Percentiles rank a stretch among this genome's conserved stretches.
Evolutionary conservation across 2,113 vertebrate species (phyloP).

Genomic region (Ceuthmochares aereus): DNA sequence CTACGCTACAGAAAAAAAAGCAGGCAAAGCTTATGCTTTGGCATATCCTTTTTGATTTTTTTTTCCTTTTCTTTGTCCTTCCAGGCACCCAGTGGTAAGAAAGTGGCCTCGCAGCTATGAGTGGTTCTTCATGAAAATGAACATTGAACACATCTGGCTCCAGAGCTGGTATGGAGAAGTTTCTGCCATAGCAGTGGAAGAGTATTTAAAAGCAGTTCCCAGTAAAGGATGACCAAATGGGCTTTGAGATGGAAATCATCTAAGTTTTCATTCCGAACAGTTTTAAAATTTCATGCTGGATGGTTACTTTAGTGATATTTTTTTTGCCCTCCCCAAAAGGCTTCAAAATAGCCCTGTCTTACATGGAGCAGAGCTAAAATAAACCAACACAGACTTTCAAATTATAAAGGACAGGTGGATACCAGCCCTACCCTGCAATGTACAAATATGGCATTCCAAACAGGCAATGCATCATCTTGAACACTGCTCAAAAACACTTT

Average conservation of each 20-base stretch:
- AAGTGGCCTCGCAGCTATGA: conserved; percentile 81
- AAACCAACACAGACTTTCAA: neutral
- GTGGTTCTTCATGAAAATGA: conserved; percentile 86
- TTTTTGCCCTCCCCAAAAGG: neutral
- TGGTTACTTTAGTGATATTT: neutral
- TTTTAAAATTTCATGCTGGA: neutral
- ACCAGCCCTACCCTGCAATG: conserved; percentile 17
- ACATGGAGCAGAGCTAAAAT: neutral
- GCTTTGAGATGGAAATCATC: neutral
- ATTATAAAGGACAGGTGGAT: conserved; percentile 41
- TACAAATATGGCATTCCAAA: conserved; percentile 2
- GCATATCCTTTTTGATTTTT: neutral
- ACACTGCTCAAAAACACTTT: conserved; percentile 19
- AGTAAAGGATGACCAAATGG: conserved; percentile 66
- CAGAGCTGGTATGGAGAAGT: conserved; percentile 80
- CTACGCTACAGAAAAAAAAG: neutral
- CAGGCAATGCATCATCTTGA: conserved; percentile 12
- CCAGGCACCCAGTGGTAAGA: conserved; percentile 79
- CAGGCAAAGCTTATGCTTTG: neutral
- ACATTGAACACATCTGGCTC: conserved; percentile 78
- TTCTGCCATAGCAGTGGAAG: conserved; percentile 70
- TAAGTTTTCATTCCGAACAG: neutral
- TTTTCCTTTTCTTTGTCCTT: conserved; percentile 11
- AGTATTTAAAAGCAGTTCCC: conserved; percentile 79
- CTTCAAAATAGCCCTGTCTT: conserved; percentile 5